These are phyloP conservation scores for Falco peregrinus DNA, from an alignment of 2,797 vertebrate species.

Conservation along the genomic window DNA sequence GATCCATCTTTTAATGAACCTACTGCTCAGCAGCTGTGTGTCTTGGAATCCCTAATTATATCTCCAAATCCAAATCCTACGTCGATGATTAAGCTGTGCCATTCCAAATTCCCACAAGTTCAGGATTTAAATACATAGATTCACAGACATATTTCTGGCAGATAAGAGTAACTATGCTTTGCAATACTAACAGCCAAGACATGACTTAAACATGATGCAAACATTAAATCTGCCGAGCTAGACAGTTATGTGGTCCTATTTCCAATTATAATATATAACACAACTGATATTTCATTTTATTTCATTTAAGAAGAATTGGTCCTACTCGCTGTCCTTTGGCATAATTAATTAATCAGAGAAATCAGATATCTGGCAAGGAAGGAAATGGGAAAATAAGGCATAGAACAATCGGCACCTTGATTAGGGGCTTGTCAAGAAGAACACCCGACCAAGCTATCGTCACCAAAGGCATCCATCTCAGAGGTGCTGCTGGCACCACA, in stretches of 20 bases:
- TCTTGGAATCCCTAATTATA: neutral
- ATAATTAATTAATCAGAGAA: neutral
- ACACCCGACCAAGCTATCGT: accelerated
- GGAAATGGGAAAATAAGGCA: neutral
- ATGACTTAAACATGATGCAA: neutral
- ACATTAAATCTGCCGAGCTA: neutral
- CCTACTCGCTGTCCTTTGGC: neutral
- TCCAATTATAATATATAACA: neutral
- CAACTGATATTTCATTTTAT: neutral
- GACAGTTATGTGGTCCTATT: neutral
- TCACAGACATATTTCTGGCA: neutral
- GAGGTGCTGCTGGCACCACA: accelerated
- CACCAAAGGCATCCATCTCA: neutral
- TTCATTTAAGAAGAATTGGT: neutral
- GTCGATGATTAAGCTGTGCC: neutral
- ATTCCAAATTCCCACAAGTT: neutral
- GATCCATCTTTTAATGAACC: neutral
- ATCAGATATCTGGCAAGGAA: neutral
- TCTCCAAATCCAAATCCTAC: neutral
- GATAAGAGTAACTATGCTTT: neutral
- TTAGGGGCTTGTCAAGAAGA: neutral
- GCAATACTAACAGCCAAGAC: neutral
- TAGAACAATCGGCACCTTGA: neutral
- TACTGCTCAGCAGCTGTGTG: neutral
- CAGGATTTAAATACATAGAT: neutral